These are phyloP conservation scores for Scopus umbretta DNA, from an alignment of 2,113 vertebrate genomes.

Conservation along the genomic window DNA sequence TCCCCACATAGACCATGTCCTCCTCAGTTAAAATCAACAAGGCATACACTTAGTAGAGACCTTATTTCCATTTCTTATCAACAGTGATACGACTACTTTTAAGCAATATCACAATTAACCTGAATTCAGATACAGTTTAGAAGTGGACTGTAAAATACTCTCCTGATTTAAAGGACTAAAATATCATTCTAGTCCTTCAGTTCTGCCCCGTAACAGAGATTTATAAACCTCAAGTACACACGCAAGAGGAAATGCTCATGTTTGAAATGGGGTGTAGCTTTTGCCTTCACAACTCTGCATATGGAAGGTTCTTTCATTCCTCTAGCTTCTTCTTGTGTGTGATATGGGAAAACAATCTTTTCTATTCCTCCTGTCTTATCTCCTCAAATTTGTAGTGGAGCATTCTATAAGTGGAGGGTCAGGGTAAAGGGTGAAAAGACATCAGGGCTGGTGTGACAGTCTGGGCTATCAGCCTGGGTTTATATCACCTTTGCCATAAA, in stretches of 20 bases:
- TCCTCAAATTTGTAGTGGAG: not conserved
- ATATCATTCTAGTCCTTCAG: not conserved
- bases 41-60: not conserved
- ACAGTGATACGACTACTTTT: not conserved
- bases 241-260: accelerated
- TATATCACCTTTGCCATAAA: not conserved
- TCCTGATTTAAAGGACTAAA: not conserved
- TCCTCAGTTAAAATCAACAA: not conserved
- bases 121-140: not conserved
- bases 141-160: not conserved
- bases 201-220: not conserved
- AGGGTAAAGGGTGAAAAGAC: not conserved
- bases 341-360: not conserved
- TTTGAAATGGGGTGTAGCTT: not conserved
- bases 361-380: not conserved
- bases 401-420: not conserved
- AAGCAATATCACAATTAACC: not conserved
- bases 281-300: not conserved
- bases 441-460: not conserved
- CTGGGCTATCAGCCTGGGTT: not conserved
- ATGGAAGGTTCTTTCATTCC: not conserved
- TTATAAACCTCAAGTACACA: not conserved
- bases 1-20: not conserved
- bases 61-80: not conserved
- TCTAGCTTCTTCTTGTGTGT: not conserved